Percentiles rank a stretch among this genome's conserved stretches.
Evolutionary conservation across 92 coral and sea anemone genomes (phyloP).

Genomic region (Parazoanthus darwini): DNA sequence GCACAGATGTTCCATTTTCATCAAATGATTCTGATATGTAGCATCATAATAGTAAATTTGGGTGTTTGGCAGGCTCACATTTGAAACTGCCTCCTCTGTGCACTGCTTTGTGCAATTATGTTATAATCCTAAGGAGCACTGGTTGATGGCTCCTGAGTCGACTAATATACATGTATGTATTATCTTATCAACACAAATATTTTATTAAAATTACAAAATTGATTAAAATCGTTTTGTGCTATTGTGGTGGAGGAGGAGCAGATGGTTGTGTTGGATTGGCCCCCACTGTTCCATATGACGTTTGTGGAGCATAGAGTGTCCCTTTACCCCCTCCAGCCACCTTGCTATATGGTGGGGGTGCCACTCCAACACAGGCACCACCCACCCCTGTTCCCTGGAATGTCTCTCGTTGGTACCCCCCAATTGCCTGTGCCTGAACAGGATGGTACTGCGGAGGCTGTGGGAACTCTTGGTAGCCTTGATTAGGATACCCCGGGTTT

Average conservation of each 20-base stretch:
- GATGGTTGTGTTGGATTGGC: background rate
- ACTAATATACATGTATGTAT: background rate
- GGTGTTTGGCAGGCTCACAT: too few species aligned
- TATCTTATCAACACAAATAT: background rate
- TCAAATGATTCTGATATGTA: too few species aligned
- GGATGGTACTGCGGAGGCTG: constrained; percentile 10
- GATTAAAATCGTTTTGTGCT: background rate
- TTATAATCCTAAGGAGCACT: too few species aligned
- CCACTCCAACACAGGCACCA: background rate
- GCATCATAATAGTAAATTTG: too few species aligned
- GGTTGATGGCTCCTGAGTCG: background rate
- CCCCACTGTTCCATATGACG: constrained; percentile 22
- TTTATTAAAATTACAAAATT: background rate
- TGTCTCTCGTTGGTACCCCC: background rate
- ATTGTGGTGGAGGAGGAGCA: constrained; percentile 15
- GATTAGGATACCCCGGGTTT: constrained; percentile 5
- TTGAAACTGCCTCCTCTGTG: too few species aligned
- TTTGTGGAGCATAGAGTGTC: constrained; percentile 25
- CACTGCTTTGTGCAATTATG: too few species aligned
- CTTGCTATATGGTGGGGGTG: constrained; percentile 33
- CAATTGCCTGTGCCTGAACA: background rate
- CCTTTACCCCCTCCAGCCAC: constrained; percentile 2
- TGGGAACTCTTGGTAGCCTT: constrained; percentile 35
- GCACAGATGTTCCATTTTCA: too few species aligned
- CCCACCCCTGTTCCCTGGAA: background rate